Base-by-base conservation (phyloP, 2,113 vertebrate species). In the Notarius quadriscutis region DNA sequence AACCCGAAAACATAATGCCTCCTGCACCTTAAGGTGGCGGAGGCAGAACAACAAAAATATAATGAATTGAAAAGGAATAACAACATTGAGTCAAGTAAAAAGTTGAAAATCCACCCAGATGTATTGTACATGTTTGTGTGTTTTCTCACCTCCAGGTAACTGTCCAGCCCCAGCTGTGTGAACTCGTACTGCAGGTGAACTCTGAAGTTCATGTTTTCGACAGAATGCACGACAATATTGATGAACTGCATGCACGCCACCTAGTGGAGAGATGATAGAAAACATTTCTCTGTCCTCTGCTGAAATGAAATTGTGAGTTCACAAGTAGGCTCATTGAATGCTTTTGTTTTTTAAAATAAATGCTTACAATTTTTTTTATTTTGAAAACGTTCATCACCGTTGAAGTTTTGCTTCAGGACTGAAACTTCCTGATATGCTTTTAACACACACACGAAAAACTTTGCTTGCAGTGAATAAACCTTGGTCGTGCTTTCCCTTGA, bases 191-290 rank as follows among this genome's bases (percentile, higher is more conserved):
- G 98, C 87, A 99, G 94, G 91, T 97, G 96, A 84, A 99, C 98
- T 0, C 98, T 95, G 93, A 99, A 98, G 94, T 99, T 99, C 98
- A 99, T 97, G 94, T 99, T 96, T 89, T 99, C 97, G 91, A 98
- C 98, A 0, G 98, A 99, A 91, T 99, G 98, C 0, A 99, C 98
- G 90, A 99, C 96, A 0, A 99, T 99, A 94, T 99, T 99, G 95
- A 99, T 99, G 93, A 99, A 99, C 91, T 99, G 97, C 98, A 99
- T 99, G 71, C 98, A 99, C 58, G 98, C 98, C 93, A 98, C 98
- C 98, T 99, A 92, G 0, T 20, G 89, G 91, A 65, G 1, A 89
- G 0, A 27, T 7, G 14, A 7, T 15, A 48, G 11, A 2, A 34
- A 63, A 48, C 80, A 48, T 53, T n/a, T 78, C 25, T 7, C 25